phyloP scores from a whole-genome alignment of 2,888 invertebrate genomes.

The Drosophila picticornis region DNA sequence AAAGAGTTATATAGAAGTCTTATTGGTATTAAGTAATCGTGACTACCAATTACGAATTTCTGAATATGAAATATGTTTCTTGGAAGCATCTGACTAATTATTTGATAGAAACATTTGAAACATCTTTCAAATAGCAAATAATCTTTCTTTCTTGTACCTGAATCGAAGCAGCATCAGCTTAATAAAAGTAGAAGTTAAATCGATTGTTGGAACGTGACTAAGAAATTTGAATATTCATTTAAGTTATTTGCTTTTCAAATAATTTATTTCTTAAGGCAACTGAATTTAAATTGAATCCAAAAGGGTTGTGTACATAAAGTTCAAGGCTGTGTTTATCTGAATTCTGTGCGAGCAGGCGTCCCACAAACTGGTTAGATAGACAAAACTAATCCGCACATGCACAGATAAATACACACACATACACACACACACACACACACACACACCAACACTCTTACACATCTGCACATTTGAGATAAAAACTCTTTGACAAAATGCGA shows the following conservation, averaged over 20 bases:
- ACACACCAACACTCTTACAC: background rate
- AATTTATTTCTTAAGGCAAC: background rate
- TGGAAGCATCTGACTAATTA: background rate
- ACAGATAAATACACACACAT: background rate
- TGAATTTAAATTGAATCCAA: background rate
- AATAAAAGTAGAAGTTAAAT: background rate
- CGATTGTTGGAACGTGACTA: background rate
- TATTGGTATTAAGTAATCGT: background rate
- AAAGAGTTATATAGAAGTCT: background rate
- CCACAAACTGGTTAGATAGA: background rate
- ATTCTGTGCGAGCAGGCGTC: background rate
- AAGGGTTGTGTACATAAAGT: background rate
- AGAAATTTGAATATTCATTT: background rate
- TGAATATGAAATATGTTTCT: background rate
- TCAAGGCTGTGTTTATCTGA: background rate
- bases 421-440: background rate
- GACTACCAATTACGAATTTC: background rate
- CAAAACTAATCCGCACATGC: conserved; percentile 5
- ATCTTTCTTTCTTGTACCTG: background rate
- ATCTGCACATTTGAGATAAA: conserved; percentile 36
- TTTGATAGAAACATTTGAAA: no score
- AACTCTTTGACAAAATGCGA: conserved; percentile 44
- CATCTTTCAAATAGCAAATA: no score
- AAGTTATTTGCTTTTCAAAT: background rate
- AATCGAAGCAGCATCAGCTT: background rate